Evolutionary conservation across 2,113 vertebrate genomes (phyloP).

Genomic region (Lophochroa leadbeateri): DNA sequence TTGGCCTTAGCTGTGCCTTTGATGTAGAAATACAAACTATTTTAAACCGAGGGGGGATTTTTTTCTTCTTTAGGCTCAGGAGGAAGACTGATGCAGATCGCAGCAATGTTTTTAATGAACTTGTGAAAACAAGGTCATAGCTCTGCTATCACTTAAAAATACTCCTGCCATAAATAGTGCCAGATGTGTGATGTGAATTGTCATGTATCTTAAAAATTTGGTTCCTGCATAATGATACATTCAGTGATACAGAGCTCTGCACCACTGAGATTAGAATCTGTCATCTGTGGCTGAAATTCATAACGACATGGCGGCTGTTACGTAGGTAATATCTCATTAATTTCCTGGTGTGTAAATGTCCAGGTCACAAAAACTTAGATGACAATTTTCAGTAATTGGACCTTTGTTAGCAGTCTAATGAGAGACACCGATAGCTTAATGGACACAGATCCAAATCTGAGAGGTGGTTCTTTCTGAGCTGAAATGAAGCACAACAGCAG

Average conservation of each 20-base stretch:
- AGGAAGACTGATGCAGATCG: neutral
- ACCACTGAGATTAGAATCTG: constrained; percentile 41
- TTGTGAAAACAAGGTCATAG: constrained; percentile 47
- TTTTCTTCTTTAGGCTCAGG: neutral
- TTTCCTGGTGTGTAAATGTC: neutral
- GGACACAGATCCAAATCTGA: neutral
- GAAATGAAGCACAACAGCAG: neutral
- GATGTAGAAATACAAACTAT: neutral
- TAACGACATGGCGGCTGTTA: neutral
- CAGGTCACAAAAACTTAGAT: constrained; percentile 10
- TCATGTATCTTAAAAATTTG: neutral
- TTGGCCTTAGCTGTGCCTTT: neutral
- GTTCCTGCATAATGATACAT: neutral
- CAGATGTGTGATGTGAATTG: constrained; percentile 26
- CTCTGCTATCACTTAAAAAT: constrained; percentile 12
- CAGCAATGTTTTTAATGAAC: constrained; percentile 30
- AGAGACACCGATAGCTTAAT: neutral
- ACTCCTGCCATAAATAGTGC: neutral
- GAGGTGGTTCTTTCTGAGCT: neutral
- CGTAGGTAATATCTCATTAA: neutral
- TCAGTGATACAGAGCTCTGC: constrained; percentile 8
- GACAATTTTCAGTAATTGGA: neutral
- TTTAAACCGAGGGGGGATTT: neutral
- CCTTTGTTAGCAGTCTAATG: neutral
- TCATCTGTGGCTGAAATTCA: constrained; percentile 48